Base-by-base conservation (phyloP, 2,113 vertebrate genomes). In the Xiphophorus hellerii region DNA sequence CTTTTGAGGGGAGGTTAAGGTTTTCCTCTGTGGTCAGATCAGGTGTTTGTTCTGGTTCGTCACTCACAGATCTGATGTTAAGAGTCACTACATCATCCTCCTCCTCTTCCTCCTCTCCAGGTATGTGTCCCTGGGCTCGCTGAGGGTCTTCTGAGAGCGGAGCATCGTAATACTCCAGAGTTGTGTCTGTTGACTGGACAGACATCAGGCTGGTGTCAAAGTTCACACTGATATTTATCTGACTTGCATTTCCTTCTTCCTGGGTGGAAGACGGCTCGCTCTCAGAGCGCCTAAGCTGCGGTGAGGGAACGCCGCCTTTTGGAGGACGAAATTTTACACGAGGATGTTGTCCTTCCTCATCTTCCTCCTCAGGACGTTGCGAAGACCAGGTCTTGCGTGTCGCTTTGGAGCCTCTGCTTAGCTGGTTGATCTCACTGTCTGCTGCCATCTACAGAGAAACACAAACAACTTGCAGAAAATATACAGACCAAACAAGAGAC, bases 91-190 rank as follows among this genome's bases (percentile, higher is more conserved):
- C 83, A 44, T 93, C 91, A 9, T 94, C 90, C 63, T 95, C 94
- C 1, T 48, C 29, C 7, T 65, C 62, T 5, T 69, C 69, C 1
- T 94, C 89, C 12, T 88, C 88, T 67, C 88, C 76, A 62, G 83
- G 86, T 14, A 15, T 3, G 37, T 54, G 54, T 4, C 4, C 71
- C n/a, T 77, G 74, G 20, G 76, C 69, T 37, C 27, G 62, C 65
- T 91, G 87, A 37, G 92, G 87, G 35, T 95, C 94, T 3, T 81
- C 86, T 8, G 95, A 91, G 1, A 91, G 92, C 12, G 92, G 94
- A 14, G 96, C 95, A 77, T 97, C 96, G 20, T 95, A 94, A 80
- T 92, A 97, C 62, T 97, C 97, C 61, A 96, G 85, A 10, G 95
- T 95, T 44, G 95, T 94, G 74, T 97, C 95, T 35, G 95, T 93